Evolutionary conservation across 1,140 invertebrate species (phyloP).

Genomic region (Phymorhynchus buccinoides): DNA sequence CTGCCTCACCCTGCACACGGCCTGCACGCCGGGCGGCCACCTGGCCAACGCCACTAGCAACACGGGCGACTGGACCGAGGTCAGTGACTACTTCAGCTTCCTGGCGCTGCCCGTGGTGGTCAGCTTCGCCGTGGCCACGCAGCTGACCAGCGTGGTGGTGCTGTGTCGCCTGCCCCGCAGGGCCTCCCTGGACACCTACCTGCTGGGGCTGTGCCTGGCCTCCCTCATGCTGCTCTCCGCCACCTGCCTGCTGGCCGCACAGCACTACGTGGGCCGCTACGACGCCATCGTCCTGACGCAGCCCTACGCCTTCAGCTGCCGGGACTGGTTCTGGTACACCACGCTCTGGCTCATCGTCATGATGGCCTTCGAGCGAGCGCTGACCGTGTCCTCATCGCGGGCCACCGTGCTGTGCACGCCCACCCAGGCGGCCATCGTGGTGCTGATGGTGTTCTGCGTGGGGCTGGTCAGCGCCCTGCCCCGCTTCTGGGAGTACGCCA

Average conservation of each 20-base stretch:
- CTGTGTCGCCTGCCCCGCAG: conserved; percentile 56
- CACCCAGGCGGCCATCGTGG: conserved; percentile 62
- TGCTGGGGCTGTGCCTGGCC: conserved; percentile 62
- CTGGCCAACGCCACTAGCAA: conserved; percentile 47
- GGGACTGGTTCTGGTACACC: conserved; percentile 69
- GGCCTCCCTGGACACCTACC: conserved; percentile 65
- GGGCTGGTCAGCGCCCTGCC: conserved; percentile 68
- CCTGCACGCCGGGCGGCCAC: conserved; percentile 50
- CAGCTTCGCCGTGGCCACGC: conserved; percentile 58
- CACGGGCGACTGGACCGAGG: conserved; percentile 65
- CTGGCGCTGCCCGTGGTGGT: conserved; percentile 63
- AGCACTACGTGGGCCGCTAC: conserved; percentile 62
- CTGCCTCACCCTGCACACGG: conserved; percentile 57
- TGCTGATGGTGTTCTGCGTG: conserved; percentile 63
- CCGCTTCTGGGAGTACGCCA: conserved; percentile 68
- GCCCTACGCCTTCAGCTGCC: conserved; percentile 60
- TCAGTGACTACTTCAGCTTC: conserved; percentile 65
- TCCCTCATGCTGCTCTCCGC: conserved; percentile 56
- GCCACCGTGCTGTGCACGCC: conserved; percentile 59
- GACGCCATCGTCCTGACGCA: conserved; percentile 54
- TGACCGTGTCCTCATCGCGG: conserved; percentile 59
- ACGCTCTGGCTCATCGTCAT: conserved; percentile 68
- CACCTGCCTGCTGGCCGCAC: conserved; percentile 54
- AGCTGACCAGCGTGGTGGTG: conserved; percentile 63
- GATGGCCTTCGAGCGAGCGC: conserved; percentile 63